phyloP scores from a whole-genome alignment of 1,140 invertebrate species.

The Thalassaphorura encarpata region DNA sequence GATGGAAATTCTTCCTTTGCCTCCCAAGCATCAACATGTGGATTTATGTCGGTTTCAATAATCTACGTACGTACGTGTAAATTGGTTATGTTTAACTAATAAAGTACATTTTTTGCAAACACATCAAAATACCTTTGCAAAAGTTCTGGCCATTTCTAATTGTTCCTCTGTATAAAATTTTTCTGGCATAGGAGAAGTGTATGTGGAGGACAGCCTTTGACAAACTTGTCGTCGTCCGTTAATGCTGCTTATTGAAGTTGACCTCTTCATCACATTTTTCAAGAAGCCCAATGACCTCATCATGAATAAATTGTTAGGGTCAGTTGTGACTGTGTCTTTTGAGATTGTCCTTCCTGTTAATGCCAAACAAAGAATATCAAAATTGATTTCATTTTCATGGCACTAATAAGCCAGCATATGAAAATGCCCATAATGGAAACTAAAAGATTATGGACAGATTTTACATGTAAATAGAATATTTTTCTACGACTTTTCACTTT shows the following conservation, averaged over 20 bases:
- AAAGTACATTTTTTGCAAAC: not conserved
- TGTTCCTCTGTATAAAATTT: constrained; percentile 29
- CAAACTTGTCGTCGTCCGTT: too few relatives aligned
- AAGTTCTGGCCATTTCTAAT: constrained; percentile 19
- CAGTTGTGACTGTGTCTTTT: not conserved
- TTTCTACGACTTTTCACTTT: too few relatives aligned
- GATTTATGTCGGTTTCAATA: constrained; percentile 52
- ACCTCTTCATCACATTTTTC: not conserved
- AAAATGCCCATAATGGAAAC: too few relatives aligned
- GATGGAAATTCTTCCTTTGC: constrained; percentile 42
- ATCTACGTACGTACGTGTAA: constrained; percentile 29
- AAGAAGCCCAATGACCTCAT: not conserved
- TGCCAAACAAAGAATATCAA: too few relatives aligned
- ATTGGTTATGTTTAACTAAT: not conserved
- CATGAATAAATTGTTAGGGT: not conserved
- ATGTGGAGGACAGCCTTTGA: constrained; percentile 15
- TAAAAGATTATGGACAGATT: too few relatives aligned
- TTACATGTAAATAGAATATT: too few relatives aligned
- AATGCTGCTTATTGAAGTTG: not conserved
- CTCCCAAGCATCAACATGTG: constrained; percentile 52
- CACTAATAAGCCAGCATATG: too few relatives aligned
- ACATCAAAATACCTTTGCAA: constrained; percentile 16
- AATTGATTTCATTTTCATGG: too few relatives aligned
- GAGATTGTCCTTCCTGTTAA: too few relatives aligned
- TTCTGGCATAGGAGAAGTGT: constrained; percentile 20